Base-by-base conservation (phyloP, 2,888 invertebrate genomes). In the Sicus ferrugineus region DNA sequence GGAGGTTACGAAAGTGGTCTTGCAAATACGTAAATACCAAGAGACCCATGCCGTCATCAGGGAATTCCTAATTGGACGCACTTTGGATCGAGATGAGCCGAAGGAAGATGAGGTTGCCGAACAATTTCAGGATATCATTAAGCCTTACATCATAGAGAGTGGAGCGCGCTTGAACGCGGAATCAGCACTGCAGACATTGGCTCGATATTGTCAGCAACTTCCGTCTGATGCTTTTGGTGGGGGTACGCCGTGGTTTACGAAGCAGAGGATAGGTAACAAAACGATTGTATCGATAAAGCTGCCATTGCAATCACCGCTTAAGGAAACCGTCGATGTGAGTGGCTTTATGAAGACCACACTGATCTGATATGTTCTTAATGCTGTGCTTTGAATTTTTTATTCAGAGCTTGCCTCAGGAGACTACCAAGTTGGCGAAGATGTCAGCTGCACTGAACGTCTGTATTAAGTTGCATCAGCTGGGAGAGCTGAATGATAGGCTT, bases 391-490 rank as follows among this genome's bases (percentile, higher is more conserved):
- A n/a, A n/a, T n/a, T n/a, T n/a, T n/a, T n/a, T n/a, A n/a, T 80
- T 79, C 77, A 92, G 91, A 91, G 95, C 4, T 80, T 86, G 14
- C 83, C 85, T 1, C 89, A 90, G 87, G 3, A 26, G 0, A 88
- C 79, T 38, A 84, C 89, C 69, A 89, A 88, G 74, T 73, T 85
- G 3, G 96, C 97, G 0, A 96, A 96, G 84, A 89, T 92, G 76
- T 91, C 93, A 0, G 96, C 92, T 0, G 96, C 96, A 0, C 85
- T 96, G 69, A 89, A 90, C 69, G 89, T 91, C 0, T 96, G 96
- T 81, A 88, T 89, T 68, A 80, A 85, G 75, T 86, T 98, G 4
- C 92, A 95, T 76, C 73, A 90, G 78, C 77, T 83, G 9, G 92
- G 92, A 0, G 96, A 95, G 84, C 85, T 98, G 1, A 88, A 90